These are phyloP conservation scores for Boulengerochromis microlepis DNA, from an alignment of 2,113 vertebrate genomes.

Conservation along the genomic window DNA sequence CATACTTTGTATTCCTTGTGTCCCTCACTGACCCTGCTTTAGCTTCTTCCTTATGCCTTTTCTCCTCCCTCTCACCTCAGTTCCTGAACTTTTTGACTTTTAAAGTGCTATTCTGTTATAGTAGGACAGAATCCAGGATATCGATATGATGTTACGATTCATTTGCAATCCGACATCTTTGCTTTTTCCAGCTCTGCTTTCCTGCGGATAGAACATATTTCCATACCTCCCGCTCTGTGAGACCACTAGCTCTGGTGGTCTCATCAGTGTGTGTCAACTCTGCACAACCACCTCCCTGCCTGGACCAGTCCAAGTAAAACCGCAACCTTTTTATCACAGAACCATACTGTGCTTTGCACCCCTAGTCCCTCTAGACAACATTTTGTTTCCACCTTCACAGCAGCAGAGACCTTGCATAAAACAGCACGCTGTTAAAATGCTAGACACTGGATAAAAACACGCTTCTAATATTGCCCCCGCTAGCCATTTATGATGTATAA, in stretches of 20 bases:
- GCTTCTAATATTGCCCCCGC: neutral
- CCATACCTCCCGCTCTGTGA: neutral
- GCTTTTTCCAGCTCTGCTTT: conserved; percentile 12
- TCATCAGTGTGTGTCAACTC: conserved; percentile 28
- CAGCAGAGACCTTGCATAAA: conserved; percentile 10
- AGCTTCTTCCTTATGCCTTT: neutral
- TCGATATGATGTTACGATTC: conserved; percentile 25
- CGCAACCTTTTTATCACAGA: conserved; percentile 24
- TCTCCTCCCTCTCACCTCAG: neutral
- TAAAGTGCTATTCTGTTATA: neutral
- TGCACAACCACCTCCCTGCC: conserved; percentile 10
- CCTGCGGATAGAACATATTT: conserved; percentile 16
- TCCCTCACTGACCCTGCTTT: neutral
- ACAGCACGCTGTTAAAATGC: conserved; percentile 26
- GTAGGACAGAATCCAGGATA: conserved; percentile 1
- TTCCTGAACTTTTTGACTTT: neutral
- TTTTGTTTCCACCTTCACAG: neutral
- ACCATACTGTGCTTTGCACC: neutral
- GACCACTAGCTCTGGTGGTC: conserved; percentile 49
- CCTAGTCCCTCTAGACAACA: neutral
- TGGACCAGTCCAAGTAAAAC: conserved; percentile 19
- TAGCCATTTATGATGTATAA: conserved; percentile 39
- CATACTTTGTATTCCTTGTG: neutral
- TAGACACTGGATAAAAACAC: conserved; percentile 42
- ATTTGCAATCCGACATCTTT: conserved; percentile 8